Evolutionary conservation across 1,140 invertebrate species (phyloP), one percentile per base, ranked within the genome.

Genomic region (Sinonovacula constricta): DNA sequence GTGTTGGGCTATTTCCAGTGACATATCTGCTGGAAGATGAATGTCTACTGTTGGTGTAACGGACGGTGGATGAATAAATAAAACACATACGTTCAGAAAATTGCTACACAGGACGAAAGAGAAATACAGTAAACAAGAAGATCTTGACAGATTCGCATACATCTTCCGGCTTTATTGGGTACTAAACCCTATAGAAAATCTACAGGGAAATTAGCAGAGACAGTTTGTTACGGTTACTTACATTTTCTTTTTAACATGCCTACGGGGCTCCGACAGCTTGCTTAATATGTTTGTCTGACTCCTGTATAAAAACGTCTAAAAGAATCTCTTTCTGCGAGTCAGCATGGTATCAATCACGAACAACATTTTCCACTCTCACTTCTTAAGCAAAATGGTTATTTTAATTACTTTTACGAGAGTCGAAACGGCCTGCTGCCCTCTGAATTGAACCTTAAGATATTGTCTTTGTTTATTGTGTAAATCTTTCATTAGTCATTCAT

Each of bases 251-350:
- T 62, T 69, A 78, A 45, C 75, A 78, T 69, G 75, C 67, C 49
- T 36, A 78, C 28, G n/a, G 30, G 57, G 57, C 75, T 59, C 74
- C 70, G 66, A 78, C 75, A 70, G 65, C 45, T 69, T 78, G 65
- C 75, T 78, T 78, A 69, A 70, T 78, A 78, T 69, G 66, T 78
- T 78, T 69, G 75, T 78, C 75, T 78, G 54, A 54, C 34, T 31
- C 24, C 57, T 54, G 53, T 56, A 69, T 78, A 76, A 76, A 76
- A 76, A 45, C n/a, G n/a, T n/a, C n/a, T n/a, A n/a, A n/a, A n/a
- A n/a, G n/a, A n/a, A n/a, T n/a, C n/a, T n/a, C n/a, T n/a, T n/a
- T n/a, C n/a, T n/a, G n/a, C n/a, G n/a, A n/a, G n/a, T n/a, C n/a
- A n/a, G n/a, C n/a, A n/a, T n/a, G n/a, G n/a, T n/a, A n/a, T n/a